phyloP scores from a whole-genome alignment of 2,888 invertebrate genomes.

The Drosophila macrospina region DNA sequence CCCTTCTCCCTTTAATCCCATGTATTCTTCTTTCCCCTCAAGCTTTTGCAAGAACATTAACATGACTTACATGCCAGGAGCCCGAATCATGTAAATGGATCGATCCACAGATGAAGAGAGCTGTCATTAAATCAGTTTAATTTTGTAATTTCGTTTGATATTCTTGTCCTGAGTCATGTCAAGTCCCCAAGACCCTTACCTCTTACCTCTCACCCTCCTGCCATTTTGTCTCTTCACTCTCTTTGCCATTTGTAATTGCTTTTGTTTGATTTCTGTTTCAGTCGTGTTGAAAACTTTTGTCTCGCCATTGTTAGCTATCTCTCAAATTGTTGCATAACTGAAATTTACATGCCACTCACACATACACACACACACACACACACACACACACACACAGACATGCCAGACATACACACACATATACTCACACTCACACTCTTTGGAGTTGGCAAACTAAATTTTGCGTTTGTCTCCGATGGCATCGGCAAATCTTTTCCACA shows the following conservation, averaged over 20 bases:
- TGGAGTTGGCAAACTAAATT: conserved; percentile 72
- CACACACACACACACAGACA: conserved; percentile 16
- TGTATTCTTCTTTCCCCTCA: neutral
- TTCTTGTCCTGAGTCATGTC: conserved; percentile 39
- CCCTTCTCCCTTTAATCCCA: neutral
- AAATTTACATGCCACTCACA: conserved; percentile 57
- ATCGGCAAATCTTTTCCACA: conserved; percentile 33
- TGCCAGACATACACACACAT: conserved; percentile 11
- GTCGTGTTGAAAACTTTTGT: conserved; percentile 54
- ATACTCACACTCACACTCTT: conserved; percentile 17
- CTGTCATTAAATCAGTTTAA: conserved; percentile 75
- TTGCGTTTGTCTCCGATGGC: conserved; percentile 37
- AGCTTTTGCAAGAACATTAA: conserved; percentile 53
- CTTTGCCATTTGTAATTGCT: conserved; percentile 68
- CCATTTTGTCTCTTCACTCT: neutral
- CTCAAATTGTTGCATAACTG: conserved; percentile 61
- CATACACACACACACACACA: conserved; percentile 21
- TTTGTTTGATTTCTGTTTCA: conserved; percentile 70
- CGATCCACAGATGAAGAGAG: conserved; percentile 33
- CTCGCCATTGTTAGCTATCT: conserved; percentile 62
- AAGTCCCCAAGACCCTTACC: neutral
- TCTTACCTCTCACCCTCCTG: neutral
- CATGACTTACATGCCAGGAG: conserved; percentile 57
- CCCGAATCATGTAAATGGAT: conserved; percentile 47
- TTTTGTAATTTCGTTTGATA: conserved; percentile 77